A percentile compares a stretch with the other conserved stretches of the same genome.
phyloP scores from a whole-genome alignment of 2,888 invertebrate species.

The Lymantria dispar region DNA sequence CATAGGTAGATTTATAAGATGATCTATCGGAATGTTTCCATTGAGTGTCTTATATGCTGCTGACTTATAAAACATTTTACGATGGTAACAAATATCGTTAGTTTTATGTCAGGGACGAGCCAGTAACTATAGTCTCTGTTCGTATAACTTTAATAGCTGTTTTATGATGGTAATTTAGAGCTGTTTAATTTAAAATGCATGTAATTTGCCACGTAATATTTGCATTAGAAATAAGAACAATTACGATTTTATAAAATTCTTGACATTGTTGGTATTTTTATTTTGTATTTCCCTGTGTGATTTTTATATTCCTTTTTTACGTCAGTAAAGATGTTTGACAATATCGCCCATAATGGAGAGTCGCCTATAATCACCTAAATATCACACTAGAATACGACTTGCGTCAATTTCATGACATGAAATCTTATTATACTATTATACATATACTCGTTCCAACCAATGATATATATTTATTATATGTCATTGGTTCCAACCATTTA shows the following conservation, averaged over 20 bases:
- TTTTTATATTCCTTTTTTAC: too few species aligned
- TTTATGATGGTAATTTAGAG: slow-evolving; percentile 43
- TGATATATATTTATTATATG: too few species aligned
- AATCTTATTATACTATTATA: too few species aligned
- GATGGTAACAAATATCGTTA: slow-evolving; percentile 55
- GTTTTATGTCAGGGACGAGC: slow-evolving; percentile 52
- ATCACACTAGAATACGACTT: too few species aligned
- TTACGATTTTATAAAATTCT: slow-evolving; percentile 29
- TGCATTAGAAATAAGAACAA: slow-evolving; percentile 38
- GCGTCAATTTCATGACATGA: too few species aligned
- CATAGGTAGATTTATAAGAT: too few species aligned
- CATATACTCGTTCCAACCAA: too few species aligned
- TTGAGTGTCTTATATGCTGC: slow-evolving; percentile 33
- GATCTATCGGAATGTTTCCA: slow-evolving; percentile 40
- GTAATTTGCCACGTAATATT: slow-evolving; percentile 35
- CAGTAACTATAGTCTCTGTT: slow-evolving; percentile 35
- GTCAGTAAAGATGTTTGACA: too few species aligned
- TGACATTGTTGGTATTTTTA: background rate
- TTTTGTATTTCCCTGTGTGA: too few species aligned
- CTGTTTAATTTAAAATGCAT: slow-evolving; percentile 40
- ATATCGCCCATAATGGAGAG: too few species aligned
- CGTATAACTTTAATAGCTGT: slow-evolving; percentile 38
- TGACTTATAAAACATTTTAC: slow-evolving; percentile 57
- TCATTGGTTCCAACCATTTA: too few species aligned
- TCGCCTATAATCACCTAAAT: too few species aligned